Percentiles rank a stretch among this genome's conserved stretches.
Conservation (phyloP, 2,797 vertebrate species). For the Helostoma temminkii region DNA sequence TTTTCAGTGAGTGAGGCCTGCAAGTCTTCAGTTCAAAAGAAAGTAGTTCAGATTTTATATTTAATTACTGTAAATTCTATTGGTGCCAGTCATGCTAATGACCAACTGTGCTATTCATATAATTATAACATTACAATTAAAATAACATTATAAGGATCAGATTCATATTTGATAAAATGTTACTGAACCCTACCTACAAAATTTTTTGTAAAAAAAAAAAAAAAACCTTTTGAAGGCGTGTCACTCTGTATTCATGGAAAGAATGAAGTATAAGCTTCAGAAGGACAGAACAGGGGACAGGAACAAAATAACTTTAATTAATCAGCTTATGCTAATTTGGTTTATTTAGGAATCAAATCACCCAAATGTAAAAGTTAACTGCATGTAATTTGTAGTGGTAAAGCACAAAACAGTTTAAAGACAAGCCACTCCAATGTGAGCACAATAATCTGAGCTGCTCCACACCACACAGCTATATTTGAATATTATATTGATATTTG, state of each 20-base stretch:
- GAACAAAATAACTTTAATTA: not conserved
- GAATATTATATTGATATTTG: not conserved
- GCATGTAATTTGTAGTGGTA: not conserved
- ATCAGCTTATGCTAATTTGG: not conserved
- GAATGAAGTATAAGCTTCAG: not conserved
- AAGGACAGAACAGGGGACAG: not conserved
- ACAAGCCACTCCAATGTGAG: not conserved
- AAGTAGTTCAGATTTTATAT: not conserved
- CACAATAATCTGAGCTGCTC: not conserved
- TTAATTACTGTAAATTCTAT: not conserved
- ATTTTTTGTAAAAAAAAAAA: too few species aligned
- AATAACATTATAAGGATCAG: too few species aligned
- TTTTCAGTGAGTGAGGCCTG: not conserved
- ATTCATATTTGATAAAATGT: not conserved
- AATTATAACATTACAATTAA: too few species aligned
- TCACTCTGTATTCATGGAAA: not conserved
- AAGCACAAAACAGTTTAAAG: not conserved
- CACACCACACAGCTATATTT: constrained; percentile 3
- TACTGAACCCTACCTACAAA: too few species aligned
- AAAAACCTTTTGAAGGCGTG: too few species aligned
- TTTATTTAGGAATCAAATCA: not conserved
- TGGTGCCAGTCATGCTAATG: not conserved
- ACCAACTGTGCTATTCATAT: too few species aligned
- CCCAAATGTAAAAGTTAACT: not conserved
- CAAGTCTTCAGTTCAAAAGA: too few species aligned